A percentile compares a stretch with the other conserved stretches of the same genome.
Evolutionary conservation across 1,140 invertebrate species (phyloP).

Genomic region (Bombus superbus): DNA sequence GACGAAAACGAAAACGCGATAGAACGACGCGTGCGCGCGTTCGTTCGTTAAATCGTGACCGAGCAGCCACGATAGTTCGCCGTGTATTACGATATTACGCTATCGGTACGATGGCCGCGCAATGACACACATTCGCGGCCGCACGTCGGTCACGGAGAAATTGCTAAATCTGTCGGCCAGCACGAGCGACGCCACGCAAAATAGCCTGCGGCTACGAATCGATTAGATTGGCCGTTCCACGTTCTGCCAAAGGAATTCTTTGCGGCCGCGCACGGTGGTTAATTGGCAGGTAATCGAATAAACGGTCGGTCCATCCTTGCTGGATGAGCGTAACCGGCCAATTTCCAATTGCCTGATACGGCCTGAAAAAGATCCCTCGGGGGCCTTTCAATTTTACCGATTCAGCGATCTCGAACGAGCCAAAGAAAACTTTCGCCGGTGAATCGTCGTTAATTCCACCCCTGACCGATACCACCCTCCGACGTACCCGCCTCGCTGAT

Average conservation of each 20-base stretch:
- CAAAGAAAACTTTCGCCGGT: slow-evolving; percentile 18
- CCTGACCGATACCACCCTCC: background rate
- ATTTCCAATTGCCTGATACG: background rate
- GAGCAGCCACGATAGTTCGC: no score
- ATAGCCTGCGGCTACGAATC: slow-evolving; percentile 47
- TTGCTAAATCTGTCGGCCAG: slow-evolving; percentile 39
- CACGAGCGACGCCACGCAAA: slow-evolving; percentile 30
- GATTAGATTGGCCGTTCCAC: slow-evolving; percentile 39
- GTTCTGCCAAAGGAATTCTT: slow-evolving; percentile 54
- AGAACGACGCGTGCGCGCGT: background rate
- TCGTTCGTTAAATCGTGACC: background rate
- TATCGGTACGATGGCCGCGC: background rate
- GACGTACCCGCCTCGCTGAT: background rate
- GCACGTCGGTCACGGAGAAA: slow-evolving; percentile 35
- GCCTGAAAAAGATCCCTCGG: background rate
- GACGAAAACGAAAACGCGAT: background rate
- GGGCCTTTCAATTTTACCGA: background rate
- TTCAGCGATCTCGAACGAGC: background rate
- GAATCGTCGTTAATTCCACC: slow-evolving; percentile 22
- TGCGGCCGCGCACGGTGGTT: slow-evolving; percentile 33
- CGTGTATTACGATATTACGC: slow-evolving; percentile 33
- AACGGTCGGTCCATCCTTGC: slow-evolving; percentile 1
- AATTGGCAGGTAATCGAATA: slow-evolving; percentile 56
- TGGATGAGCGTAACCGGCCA: background rate
- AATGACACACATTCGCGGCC: slow-evolving; percentile 24